Evolutionary conservation across 2,888 invertebrate species (phyloP).

Genomic region (Melieria crassipennis): DNA sequence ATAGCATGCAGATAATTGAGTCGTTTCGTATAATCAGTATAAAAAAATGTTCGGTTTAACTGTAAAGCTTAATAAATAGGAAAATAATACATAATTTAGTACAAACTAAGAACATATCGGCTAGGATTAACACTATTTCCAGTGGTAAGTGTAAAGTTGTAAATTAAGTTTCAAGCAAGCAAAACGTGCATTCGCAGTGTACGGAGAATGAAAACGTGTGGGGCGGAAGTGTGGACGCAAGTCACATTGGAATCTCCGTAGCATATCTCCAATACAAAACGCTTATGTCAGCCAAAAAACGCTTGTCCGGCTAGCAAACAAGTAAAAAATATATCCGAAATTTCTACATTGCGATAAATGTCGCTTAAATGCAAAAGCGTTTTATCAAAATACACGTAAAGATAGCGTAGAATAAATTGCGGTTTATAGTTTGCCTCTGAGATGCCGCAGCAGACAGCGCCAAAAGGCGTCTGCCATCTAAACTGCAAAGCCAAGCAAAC

Average conservation of each 20-base stretch:
- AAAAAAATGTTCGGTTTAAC: neutral
- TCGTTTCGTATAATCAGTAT: slow-evolving; percentile 10
- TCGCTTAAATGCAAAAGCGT: no score
- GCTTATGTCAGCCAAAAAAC: no score
- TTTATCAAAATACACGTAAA: no score
- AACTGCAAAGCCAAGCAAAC: no score
- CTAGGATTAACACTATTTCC: neutral
- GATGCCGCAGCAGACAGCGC: no score
- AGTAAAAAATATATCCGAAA: no score
- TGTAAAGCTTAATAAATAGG: neutral
- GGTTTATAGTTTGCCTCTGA: no score
- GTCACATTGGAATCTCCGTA: neutral
- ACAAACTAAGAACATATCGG: neutral
- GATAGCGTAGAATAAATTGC: no score
- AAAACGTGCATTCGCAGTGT: neutral
- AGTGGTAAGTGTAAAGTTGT: neutral
- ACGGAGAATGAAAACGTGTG: neutral
- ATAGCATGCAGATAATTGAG: slow-evolving; percentile 4
- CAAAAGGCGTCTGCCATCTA: no score
- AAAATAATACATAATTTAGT: neutral
- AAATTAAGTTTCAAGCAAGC: slow-evolving; percentile 3
- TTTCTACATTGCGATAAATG: no score
- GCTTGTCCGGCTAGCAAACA: no score
- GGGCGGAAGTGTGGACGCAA: neutral
- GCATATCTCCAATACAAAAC: no score